Conservation (phyloP, 2,797 vertebrate species). For the Danio kyathit region DNA sequence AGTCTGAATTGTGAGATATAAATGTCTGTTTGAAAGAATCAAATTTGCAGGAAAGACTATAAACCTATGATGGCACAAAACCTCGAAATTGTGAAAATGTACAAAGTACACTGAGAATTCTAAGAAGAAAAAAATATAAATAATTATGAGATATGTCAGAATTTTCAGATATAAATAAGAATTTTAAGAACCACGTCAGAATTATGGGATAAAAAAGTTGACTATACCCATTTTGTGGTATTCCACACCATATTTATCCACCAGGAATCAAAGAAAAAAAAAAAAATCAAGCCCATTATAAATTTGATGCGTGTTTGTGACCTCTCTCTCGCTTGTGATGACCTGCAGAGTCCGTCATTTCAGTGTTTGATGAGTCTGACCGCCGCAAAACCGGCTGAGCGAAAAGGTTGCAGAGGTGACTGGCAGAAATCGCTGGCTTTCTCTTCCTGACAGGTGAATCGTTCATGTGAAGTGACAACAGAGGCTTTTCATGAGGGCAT, state of each 20-base stretch:
- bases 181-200: too few relatives aligned
- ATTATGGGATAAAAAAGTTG: too few relatives aligned
- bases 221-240: too few relatives aligned
- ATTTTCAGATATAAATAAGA: too few relatives aligned
- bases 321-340: background rate
- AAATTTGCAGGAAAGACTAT: too few relatives aligned
- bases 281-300: background rate
- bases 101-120: too few relatives aligned
- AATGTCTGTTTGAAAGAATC: too few relatives aligned
- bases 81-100: too few relatives aligned
- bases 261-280: background rate
- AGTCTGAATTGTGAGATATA: too few relatives aligned
- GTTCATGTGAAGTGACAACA: slow-evolving; percentile 29
- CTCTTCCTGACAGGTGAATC: slow-evolving; percentile 32
- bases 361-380: slow-evolving; percentile 29
- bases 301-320: slow-evolving; percentile 8
- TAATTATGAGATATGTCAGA: too few relatives aligned
- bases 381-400: background rate
- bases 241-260: background rate
- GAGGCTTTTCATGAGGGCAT: background rate
- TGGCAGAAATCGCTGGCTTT: slow-evolving; percentile 28
- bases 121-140: too few relatives aligned
- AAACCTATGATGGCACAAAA: too few relatives aligned
- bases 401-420: slow-evolving; percentile 17
- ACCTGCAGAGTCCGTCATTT: slow-evolving; percentile 20